A percentile compares a stretch with the other conserved stretches of the same genome.
Evolutionary conservation across 2,113 vertebrate genomes (phyloP).

Genomic region (Dicerorhinus sumatrensis): DNA sequence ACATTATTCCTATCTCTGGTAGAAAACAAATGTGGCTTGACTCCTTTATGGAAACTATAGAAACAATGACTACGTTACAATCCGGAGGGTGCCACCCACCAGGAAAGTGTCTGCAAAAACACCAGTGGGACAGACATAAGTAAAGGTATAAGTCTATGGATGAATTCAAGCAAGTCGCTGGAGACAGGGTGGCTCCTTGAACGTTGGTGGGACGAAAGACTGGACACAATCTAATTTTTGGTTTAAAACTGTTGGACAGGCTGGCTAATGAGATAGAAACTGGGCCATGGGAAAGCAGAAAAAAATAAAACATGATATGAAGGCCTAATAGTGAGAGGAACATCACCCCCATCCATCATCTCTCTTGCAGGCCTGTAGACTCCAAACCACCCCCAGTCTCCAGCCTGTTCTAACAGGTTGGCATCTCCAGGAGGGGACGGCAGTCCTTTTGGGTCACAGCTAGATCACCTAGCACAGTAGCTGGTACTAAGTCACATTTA

Average conservation of each 20-base stretch:
- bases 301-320: background rate
- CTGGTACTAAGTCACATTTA: background rate
- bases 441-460: background rate
- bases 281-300: background rate
- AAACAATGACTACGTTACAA: background rate
- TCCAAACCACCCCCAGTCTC: too few relatives aligned
- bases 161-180: background rate
- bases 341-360: background rate
- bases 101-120: background rate
- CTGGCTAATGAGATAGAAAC: background rate
- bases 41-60: background rate
- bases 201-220: background rate
- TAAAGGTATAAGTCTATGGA: background rate
- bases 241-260: background rate
- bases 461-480: background rate
- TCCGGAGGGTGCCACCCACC: background rate
- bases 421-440: fast-evolving
- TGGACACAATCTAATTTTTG: background rate
- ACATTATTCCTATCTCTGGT: background rate
- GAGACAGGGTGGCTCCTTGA: background rate
- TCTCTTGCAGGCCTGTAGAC: background rate
- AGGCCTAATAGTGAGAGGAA: background rate
- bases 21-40: background rate
- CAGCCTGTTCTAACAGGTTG: background rate
- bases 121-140: background rate